Evolutionary conservation across 2,888 invertebrate species (phyloP), one percentile per base, ranked within the genome.

Genomic region (Sphaerophoria taeniata): DNA sequence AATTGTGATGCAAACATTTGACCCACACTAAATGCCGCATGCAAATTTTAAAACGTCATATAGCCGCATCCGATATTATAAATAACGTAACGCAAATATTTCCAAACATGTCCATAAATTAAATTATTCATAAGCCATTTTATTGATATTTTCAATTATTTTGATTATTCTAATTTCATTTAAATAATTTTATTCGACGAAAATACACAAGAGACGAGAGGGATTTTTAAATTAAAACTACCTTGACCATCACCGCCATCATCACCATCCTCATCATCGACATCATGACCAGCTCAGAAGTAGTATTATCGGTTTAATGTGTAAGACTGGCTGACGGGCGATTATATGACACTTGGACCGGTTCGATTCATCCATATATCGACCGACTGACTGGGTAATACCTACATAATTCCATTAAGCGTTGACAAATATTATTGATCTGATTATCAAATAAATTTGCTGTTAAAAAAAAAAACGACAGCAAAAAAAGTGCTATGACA

Each of bases 401-500:
- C 43, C 12, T 24, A n/a, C 67, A 53, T 43, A 74, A 63, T 56
- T 71, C 45, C 71, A 51, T 77, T 71, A 56, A 58, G 63, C 65
- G 43, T 63, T 80, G 69, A 69, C 74, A 80, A 80, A 80, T 58
- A 31, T 53, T 67, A 53, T 65, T 72, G 65, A 60, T 73, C 77
- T 60, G 67, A 81, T 82, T 82, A 69, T 47, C 51, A 33, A 43
- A 63, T 53, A 67, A 67, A 67, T 67, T 12, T 67, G 39, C 36
- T 39, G 34, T 43, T 58, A 73, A 31, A 72, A 36, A 58, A 58
- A 70, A 71, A 56, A 49, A 71, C 2, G 24, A 43, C 36, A 39
- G 9, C 6, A 39, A 4, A 43, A 61, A 47, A 71, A 24, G 34
- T 34, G 56, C 24, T 60, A 39, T 39, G 53, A 73, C 73, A 79